These are phyloP conservation scores for Eupithecia insigniata DNA, from an alignment of 2,888 invertebrate genomes.

Conservation along the genomic window DNA sequence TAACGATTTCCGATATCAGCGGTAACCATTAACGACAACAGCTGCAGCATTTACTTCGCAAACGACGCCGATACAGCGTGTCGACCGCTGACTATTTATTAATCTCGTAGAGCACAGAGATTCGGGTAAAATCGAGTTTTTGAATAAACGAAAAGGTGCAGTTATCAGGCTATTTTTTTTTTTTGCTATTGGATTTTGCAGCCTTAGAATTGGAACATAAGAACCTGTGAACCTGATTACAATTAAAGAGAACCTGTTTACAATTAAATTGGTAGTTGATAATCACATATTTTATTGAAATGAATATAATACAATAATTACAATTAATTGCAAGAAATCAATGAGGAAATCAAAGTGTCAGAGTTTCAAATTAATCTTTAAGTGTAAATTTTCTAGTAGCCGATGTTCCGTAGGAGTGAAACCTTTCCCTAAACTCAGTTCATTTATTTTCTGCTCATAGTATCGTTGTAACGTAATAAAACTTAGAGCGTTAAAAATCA, in stretches of 20 bases:
- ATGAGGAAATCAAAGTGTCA: not conserved
- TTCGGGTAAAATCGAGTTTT: not conserved
- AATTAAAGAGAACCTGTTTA: too few species aligned
- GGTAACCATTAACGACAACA: constrained; percentile 54
- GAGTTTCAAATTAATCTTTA: too few species aligned
- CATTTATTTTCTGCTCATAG: not conserved
- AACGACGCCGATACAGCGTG: constrained; percentile 61
- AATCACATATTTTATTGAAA: not conserved
- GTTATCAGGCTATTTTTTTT: not conserved
- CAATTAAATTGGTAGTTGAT: too few species aligned
- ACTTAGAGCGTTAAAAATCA: not conserved
- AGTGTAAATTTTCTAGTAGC: too few species aligned
- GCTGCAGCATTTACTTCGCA: constrained; percentile 50
- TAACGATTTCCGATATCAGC: constrained; percentile 75
- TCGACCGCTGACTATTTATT: constrained; percentile 4
- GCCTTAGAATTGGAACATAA: not conserved
- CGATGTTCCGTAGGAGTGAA: not conserved
- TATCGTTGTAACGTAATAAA: not conserved
- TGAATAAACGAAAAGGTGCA: not conserved
- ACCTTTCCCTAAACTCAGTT: not conserved
- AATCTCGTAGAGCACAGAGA: not conserved
- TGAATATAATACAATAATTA: too few species aligned
- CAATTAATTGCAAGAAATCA: not conserved
- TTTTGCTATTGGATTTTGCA: not conserved
- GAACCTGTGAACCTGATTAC: too few species aligned